Evolutionary conservation across 2,113 vertebrate species (phyloP), one percentile per base, ranked within the genome.

Genomic region (Cricetomys ansorgei): DNA sequence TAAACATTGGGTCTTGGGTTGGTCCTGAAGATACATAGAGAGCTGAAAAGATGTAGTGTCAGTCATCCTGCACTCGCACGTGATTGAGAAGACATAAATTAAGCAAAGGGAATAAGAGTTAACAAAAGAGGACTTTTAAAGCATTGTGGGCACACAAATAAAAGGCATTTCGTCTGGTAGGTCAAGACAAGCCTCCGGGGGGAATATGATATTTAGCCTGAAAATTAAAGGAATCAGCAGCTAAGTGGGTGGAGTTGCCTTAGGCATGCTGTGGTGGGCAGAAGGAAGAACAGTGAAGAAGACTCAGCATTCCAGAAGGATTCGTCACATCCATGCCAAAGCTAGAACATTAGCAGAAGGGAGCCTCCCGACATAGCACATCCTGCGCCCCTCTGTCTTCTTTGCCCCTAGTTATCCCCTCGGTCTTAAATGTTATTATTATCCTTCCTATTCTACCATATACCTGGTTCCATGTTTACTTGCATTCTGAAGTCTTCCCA

Each of bases 221-320:
- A 84, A 43, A 92, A 92, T 64, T 50, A 50, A 96, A 96, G 64
- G 34, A 84, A 90, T 31, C 34, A 25, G 45, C 27, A 45, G 59
- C 13, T 59, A 69, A 75, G 43, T 59, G n/a, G 86, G 29, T 10
- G 64, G n/a, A 76, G 34, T 12, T 59, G 5, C 48, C 48, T 8
- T 73, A 31, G 57, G 50, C 12, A 57, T 45, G 43, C 6, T 34
- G 37, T 27, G 21, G 31, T 1, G 45, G 48, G 79, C 4, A 45
- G 43, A 55, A 43, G 15, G 19, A 75, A 87, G 40, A 43, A 6
- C 45, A 34, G 13, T 23, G 37, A 31, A 27, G 50, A 43, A 69
- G n/a, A 55, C 1, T 19, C 77, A 29, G 2, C 37, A 12, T 48
- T 87, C 12, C 75, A 70, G 50, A 94, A 79, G n/a, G 89, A 59